A percentile compares a stretch with the other conserved stretches of the same genome.
Evolutionary conservation across 2,797 vertebrate genomes (phyloP).

Genomic region (Syndactyla subalaris): DNA sequence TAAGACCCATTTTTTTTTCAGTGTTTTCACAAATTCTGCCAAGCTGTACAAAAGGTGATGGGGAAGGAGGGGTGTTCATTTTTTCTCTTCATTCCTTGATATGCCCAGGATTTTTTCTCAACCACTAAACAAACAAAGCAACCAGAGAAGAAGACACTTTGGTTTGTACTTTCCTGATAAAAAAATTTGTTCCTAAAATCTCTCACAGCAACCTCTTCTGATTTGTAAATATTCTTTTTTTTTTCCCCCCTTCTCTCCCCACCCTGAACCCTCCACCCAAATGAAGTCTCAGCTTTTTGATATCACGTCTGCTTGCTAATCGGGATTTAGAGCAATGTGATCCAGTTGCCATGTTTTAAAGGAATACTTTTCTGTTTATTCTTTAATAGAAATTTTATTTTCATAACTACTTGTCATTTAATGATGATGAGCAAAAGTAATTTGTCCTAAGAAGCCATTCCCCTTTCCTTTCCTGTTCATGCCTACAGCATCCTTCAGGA

Average conservation of each 20-base stretch:
- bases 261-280: not conserved
- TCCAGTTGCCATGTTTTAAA: not conserved
- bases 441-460: not conserved
- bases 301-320: not conserved
- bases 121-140: not conserved
- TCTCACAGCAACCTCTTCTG: not conserved
- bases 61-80: not conserved
- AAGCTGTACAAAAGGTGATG: not conserved
- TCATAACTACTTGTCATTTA: not conserved
- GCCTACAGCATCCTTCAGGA: not conserved
- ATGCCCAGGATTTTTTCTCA: not conserved
- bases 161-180: not conserved
- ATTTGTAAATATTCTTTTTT: not conserved
- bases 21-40: slow-evolving; percentile 38
- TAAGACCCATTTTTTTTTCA: slow-evolving; percentile 8
- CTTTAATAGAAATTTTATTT: not conserved
- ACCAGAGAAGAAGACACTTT: not conserved
- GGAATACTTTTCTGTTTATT: not conserved
- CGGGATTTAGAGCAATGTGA: not conserved
- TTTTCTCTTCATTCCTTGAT: not conserved
- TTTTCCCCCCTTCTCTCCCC: not conserved
- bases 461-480: not conserved
- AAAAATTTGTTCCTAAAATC: not conserved
- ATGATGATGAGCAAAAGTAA: not conserved
- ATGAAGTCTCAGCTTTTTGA: not conserved